phyloP scores from a whole-genome alignment of 2,888 invertebrate species.

The Criorhina ranunculi region DNA sequence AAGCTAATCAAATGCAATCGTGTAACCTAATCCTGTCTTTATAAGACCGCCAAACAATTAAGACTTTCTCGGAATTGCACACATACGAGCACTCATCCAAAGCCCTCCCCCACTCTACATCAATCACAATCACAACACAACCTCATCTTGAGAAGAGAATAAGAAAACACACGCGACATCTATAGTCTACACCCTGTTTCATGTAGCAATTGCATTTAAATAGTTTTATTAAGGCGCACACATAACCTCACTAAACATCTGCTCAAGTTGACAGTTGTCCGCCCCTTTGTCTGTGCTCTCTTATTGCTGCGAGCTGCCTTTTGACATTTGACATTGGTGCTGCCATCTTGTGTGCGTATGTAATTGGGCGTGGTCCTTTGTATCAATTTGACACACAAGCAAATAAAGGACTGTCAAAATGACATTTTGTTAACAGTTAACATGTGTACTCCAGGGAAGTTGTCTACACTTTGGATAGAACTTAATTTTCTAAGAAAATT shows the following conservation, averaged over 20 bases:
- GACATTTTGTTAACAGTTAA: conserved; percentile 24
- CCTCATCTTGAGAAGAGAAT: conserved; percentile 2
- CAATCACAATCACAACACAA: conserved; percentile 28
- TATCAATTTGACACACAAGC: conserved; percentile 30
- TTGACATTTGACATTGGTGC: conserved; percentile 22
- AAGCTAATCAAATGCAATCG: conserved; percentile 47
- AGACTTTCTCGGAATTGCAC: conserved; percentile 31
- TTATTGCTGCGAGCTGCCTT: background rate
- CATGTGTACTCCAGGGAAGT: conserved; percentile 2
- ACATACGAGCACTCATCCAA: too few relatives aligned
- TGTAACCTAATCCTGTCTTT: conserved; percentile 58
- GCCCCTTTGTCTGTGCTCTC: conserved; percentile 1
- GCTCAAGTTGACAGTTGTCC: conserved; percentile 24
- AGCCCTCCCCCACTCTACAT: background rate
- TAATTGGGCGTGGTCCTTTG: conserved; percentile 13
- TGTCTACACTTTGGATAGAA: background rate
- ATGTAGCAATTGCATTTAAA: conserved; percentile 44
- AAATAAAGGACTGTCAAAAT: conserved; percentile 18
- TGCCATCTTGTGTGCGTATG: background rate
- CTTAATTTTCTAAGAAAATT: conserved; percentile 13
- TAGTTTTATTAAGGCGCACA: conserved; percentile 41
- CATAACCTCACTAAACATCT: conserved; percentile 20
- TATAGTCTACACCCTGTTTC: conserved; percentile 27
- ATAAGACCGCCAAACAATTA: conserved; percentile 64
- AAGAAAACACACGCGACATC: conserved; percentile 20